Evolutionary conservation across 2,797 vertebrate species (phyloP).

Genomic region (Thripadectes ignobilis): DNA sequence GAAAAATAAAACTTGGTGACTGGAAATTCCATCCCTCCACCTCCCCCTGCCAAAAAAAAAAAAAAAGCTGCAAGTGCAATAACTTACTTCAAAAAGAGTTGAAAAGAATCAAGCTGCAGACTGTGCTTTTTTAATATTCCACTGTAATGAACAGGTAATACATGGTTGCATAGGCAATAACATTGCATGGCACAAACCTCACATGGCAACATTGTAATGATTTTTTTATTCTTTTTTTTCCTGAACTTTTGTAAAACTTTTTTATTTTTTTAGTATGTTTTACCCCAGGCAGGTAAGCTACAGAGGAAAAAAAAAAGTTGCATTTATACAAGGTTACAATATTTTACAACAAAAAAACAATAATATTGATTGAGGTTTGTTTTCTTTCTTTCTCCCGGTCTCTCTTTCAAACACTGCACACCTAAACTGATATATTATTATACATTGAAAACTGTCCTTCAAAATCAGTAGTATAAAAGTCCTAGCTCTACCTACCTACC

Average conservation of each 20-base stretch:
- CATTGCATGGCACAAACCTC: slow-evolving; percentile 76
- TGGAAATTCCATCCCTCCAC: neutral
- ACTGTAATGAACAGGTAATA: slow-evolving; percentile 77
- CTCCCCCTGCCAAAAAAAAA: neutral
- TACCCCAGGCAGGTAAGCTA: slow-evolving; percentile 80
- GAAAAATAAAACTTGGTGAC: neutral
- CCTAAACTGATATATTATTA: slow-evolving; percentile 72
- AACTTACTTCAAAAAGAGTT: slow-evolving; percentile 86
- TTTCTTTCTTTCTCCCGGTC: slow-evolving; percentile 67
- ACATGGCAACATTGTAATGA: slow-evolving; percentile 46
- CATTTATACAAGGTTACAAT: slow-evolving; percentile 79
- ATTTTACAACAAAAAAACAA: slow-evolving; percentile 76
- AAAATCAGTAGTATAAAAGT: slow-evolving; percentile 86
- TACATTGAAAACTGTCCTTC: slow-evolving; percentile 73
- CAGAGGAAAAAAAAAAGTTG: slow-evolving; percentile 60
- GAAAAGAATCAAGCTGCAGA: slow-evolving; percentile 54
- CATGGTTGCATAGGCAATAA: slow-evolving; percentile 79
- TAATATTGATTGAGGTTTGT: slow-evolving; percentile 75
- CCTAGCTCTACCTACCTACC: slow-evolving; percentile 69
- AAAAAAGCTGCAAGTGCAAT: slow-evolving; percentile 80
- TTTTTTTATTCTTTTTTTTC: slow-evolving; percentile 51
- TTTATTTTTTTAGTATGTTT: slow-evolving; percentile 40
- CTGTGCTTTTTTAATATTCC: slow-evolving; percentile 75
- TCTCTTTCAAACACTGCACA: slow-evolving; percentile 73
- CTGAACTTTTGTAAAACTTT: slow-evolving; percentile 63